Evolutionary conservation across 2,797 vertebrate species (phyloP), one percentile per base, ranked within the genome.

Genomic region (Trematomus bernacchii): DNA sequence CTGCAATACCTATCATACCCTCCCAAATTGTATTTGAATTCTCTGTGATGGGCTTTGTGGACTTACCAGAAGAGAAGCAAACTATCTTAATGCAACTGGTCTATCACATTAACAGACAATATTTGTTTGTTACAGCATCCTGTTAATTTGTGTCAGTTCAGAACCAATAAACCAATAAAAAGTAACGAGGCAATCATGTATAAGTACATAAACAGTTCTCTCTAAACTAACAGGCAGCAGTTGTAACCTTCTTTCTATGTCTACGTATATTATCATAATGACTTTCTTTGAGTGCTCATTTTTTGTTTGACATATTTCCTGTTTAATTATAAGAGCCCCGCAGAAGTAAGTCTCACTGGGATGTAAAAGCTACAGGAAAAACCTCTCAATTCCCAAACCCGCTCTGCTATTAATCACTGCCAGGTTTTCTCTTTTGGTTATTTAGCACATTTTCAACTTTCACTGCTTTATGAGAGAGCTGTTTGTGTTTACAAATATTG

Each of bases 91-190:
- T 83, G 64, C 72, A 84, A 63, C 43, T 77, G 76, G 71, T 74
- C 61, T 66, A 44, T 72, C 73, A 10, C 23, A 30, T 61, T 58
- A 50, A 77, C 42, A 37, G 21, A 37, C 58, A 69, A 16, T 64
- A 42, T 61, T 63, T 52, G 74, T 82, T 76, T 58, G 42, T 51
- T 73, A 23, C 62, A 69, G 50, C 72, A 44, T 53, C 48, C 16
- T 70, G 15, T 68, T 73, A 48, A 77, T 75, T 65, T 66, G 30
- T 63, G 69, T 85, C 75, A 83, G 76, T 63, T 60, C 59, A n/a
- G n/a, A n/a, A n/a, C n/a, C n/a, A n/a, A n/a, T n/a, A n/a, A n/a
- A n/a, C 51, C 52, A 54, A 42, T 68, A 61, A 76, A 76, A 57
- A n/a, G 2, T 18, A 66, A 42, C 43, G 54, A 70, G n/a, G 48